Base-by-base conservation (phyloP, 2,888 invertebrate genomes). In the Melanchra persicariae region DNA sequence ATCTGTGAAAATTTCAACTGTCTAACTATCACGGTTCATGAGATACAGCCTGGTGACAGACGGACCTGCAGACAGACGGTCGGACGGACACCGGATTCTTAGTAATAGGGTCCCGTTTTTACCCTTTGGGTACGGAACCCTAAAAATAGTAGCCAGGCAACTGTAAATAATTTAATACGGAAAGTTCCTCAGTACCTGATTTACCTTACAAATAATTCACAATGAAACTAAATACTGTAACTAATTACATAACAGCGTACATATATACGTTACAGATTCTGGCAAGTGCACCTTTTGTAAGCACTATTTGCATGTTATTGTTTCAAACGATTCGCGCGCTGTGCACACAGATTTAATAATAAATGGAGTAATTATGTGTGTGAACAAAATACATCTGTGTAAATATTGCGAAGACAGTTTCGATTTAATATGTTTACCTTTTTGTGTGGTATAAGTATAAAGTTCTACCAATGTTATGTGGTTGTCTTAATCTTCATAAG, bases 261-360 rank as follows among this genome's bases (percentile, higher is more conserved):
- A 54, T 81, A 69, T 79, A 81, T 81, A 81, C 68, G 22, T 66
- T 60, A 62, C 55, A 59, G 40, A 43, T 71, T 68, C 67, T 62
- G 64, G 68, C 61, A 51, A 65, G 34, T 54, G 47, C 12, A 24
- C 22, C 22, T 55, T 72, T 76, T 62, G 60, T 77, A 55, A 69
- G 26, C 72, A 63, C 37, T 77, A 69, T 79, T 81, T 81, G 77
- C 68, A 77, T 79, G n/a, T 77, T 67, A 72, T 65, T 74, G 70
- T 70, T 74, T 60, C 65, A 65, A 74, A 70, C 73, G 52, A 70
- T 70, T 68, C 37, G 74, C 68, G 55, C 54, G 70, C 40, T 54
- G 10, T 15, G 24, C 17, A 52, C 58, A 57, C 45, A 43, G 79
- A 73, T 59, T 54, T 59, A 9, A 1, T 17, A 62, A 45, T 9